A percentile compares a stretch with the other conserved stretches of the same genome.
phyloP scores from a whole-genome alignment of 2,113 vertebrate species.

The Cephalophus harveyi region DNA sequence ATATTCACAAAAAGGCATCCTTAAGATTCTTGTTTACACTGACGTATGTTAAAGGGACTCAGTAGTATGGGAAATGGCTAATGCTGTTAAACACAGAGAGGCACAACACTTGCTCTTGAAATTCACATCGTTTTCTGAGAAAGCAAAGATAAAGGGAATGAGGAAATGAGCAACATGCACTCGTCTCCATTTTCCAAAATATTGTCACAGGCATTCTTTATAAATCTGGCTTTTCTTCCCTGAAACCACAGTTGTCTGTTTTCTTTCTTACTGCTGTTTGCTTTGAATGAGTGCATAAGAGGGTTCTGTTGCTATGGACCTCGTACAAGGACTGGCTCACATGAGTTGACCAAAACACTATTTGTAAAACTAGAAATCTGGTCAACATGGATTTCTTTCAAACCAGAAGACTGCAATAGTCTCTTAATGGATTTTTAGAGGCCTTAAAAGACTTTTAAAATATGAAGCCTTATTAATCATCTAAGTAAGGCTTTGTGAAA shows the following conservation, averaged over 20 bases:
- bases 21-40: neutral
- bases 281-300: neutral
- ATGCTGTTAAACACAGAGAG: neutral
- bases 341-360: neutral
- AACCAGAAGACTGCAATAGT: neutral
- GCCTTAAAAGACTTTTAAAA: neutral
- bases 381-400: neutral
- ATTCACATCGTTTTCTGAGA: neutral
- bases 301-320: fast-evolving
- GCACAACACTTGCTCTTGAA: neutral
- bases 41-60: neutral
- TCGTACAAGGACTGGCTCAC: neutral
- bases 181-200: neutral
- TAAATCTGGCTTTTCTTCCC: neutral
- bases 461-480: neutral
- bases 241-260: neutral
- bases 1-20: neutral
- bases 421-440: neutral
- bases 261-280: neutral
- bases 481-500: neutral
- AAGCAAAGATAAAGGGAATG: neutral
- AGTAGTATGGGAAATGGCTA: neutral
- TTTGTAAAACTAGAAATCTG: neutral
- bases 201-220: neutral
- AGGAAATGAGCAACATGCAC: neutral